Evolutionary conservation across 2,113 vertebrate genomes (phyloP).

Genomic region (Hemicordylus capensis): DNA sequence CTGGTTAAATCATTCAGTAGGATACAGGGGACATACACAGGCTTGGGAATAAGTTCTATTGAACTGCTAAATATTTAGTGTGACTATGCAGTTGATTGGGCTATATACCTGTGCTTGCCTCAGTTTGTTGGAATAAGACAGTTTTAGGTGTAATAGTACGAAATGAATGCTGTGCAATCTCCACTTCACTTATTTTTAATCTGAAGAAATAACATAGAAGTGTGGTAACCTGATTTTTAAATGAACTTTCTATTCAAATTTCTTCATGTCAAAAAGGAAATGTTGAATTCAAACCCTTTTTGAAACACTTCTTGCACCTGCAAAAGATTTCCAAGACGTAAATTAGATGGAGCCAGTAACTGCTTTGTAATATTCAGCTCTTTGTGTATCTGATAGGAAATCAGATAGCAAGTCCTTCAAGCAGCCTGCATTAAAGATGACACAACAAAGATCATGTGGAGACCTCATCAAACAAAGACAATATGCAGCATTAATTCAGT

Average conservation of each 20-base stretch:
- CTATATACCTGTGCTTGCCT: neutral
- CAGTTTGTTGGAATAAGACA: neutral
- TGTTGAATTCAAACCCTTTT: neutral
- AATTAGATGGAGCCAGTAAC: constrained; percentile 77
- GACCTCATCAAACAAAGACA: constrained; percentile 72
- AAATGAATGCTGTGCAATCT: constrained; percentile 29
- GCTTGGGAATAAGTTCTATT: neutral
- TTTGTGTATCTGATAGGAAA: constrained; percentile 76
- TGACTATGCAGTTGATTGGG: neutral
- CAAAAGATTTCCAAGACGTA: constrained; percentile 73
- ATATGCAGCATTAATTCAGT: constrained; percentile 73
- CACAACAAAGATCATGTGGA: constrained; percentile 72
- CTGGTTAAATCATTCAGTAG: too few relatives aligned
- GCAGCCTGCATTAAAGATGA: constrained; percentile 72
- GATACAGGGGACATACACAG: too few relatives aligned
- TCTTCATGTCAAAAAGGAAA: neutral
- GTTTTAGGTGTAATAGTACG: neutral
- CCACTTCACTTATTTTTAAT: constrained; percentile 23
- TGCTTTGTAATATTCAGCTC: constrained; percentile 77
- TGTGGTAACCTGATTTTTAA: constrained; percentile 52
- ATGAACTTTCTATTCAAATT: constrained; percentile 18
- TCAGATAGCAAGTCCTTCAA: constrained; percentile 75
- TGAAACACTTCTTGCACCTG: constrained; percentile 40
- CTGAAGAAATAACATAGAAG: constrained; percentile 54
- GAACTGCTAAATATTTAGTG: neutral